Base-by-base conservation (phyloP, 2,888 invertebrate species). In the Trichopoda pennipes region DNA sequence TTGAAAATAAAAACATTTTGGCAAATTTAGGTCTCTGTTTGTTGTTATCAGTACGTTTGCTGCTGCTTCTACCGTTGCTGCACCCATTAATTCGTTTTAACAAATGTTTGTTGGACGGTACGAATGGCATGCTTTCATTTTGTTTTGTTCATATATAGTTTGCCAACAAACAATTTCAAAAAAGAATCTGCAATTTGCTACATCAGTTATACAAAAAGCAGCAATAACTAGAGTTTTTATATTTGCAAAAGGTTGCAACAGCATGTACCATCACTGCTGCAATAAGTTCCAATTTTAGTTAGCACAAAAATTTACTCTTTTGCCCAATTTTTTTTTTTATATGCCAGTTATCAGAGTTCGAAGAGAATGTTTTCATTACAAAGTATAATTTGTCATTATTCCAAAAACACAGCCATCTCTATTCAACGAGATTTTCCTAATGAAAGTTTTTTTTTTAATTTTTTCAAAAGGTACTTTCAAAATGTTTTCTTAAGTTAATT, bases 1-100 rank as follows among this genome's bases (percentile, higher is more conserved):
- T 28, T 17, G 47, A 60, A 61, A 61, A 76, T 23, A 66, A 69
- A 77, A 77, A 68, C 21, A 60, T 77, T 77, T 77, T 61, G 77
- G 55, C 69, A 77, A 77, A 70, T 56, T 70, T 70, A 63, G 69
- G 58, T 76, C 44, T 60, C 28, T 42, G 51, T 61, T 47, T 64
- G 4, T 28, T 28, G 28, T 28, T 28, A 28, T 28, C 28, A 28
- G 6, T 28, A 28, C 28, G 4, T 4, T 8, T 47, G 16, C 21
- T 51, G 28, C 3, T 16, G 28, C 7, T 47, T 42, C 42, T 17
- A 19, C 61, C 19, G 53, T 28, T 61, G 73, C 53, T 61, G 49
- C 63, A 55, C 44, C 51, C 56, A 66, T 28, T 6, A 8, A 28
- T 7, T 4, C 28, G 28, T 74, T 49, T 49, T 51, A 55, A 44